A percentile compares a stretch with the other conserved stretches of the same genome.
phyloP scores from a whole-genome alignment of 2,888 invertebrate genomes.

The Taenaris catops region DNA sequence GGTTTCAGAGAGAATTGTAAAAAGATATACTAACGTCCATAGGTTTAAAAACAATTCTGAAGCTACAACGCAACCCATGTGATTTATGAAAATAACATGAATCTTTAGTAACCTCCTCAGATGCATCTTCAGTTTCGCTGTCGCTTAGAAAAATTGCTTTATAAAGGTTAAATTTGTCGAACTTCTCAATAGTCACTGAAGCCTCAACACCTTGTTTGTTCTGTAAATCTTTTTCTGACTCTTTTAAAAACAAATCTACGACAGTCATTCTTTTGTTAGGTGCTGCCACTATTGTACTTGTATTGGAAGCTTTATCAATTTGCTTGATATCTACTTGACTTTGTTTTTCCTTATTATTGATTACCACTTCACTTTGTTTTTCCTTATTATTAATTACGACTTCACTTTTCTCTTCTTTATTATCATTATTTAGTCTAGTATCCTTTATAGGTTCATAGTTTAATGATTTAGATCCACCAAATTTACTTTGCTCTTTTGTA shows the following conservation, averaged over 20 bases:
- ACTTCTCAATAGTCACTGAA: constrained; percentile 63
- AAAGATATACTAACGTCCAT: too few species aligned
- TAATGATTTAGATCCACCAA: constrained; percentile 63
- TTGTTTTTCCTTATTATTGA: constrained; percentile 1
- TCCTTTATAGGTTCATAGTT: constrained; percentile 16
- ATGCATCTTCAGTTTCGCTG: constrained; percentile 82
- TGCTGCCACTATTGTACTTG: constrained; percentile 18
- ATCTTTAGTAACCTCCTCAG: constrained; percentile 20
- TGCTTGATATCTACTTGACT: constrained; percentile 5
- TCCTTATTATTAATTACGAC: constrained; percentile 1
- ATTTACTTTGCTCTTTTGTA: constrained; percentile 59
- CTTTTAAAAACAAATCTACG: constrained; percentile 65
- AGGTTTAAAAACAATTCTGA: too few species aligned
- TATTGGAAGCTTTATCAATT: neutral
- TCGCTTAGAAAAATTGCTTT: constrained; percentile 94
- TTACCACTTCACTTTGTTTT: constrained; percentile 1
- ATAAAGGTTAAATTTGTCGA: constrained; percentile 86
- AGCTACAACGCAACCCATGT: too few species aligned
- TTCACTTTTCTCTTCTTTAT: constrained; percentile 3
- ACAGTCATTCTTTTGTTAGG: constrained; percentile 63
- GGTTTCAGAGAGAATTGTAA: too few species aligned
- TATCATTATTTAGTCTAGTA: neutral
- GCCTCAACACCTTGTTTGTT: constrained; percentile 43
- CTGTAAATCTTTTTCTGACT: constrained; percentile 53
- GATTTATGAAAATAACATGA: too few species aligned